Evolutionary conservation across 2,888 invertebrate species (phyloP).

Genomic region (Oasisia sp.): DNA sequence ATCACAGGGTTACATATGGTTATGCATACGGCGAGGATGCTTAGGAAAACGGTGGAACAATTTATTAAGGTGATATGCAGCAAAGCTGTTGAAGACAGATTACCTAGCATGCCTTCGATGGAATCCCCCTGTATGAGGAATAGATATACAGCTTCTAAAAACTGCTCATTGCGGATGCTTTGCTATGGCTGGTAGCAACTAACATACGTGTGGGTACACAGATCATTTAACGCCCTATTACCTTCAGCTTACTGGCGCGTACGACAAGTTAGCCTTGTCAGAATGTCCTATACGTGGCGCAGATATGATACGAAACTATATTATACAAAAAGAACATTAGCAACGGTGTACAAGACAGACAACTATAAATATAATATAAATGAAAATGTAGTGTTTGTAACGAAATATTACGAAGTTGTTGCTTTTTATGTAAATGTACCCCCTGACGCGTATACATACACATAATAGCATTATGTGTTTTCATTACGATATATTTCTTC

Average conservation of each 20-base stretch:
- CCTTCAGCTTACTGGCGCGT: neutral
- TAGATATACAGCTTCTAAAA: neutral
- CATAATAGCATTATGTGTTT: too few relatives aligned
- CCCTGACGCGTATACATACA: too few relatives aligned
- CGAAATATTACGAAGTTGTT: too few relatives aligned
- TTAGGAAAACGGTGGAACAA: neutral
- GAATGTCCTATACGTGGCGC: too few relatives aligned
- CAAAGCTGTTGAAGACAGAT: neutral
- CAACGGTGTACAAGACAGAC: too few relatives aligned
- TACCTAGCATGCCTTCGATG: neutral
- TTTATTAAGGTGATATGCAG: neutral
- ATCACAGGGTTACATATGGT: neutral
- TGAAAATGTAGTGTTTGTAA: too few relatives aligned
- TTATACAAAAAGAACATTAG: too few relatives aligned
- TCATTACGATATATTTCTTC: neutral
- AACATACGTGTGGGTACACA: neutral
- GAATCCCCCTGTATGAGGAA: neutral
- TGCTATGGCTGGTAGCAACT: neutral
- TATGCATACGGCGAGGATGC: neutral
- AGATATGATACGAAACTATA: too few relatives aligned
- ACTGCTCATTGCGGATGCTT: neutral
- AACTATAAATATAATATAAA: too few relatives aligned
- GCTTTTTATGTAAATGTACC: too few relatives aligned
- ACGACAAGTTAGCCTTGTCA: too few relatives aligned
- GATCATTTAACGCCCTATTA: neutral